These are phyloP conservation scores for Gephyroberyx darwinii DNA, from an alignment of 2,797 vertebrate species.

Conservation along the genomic window DNA sequence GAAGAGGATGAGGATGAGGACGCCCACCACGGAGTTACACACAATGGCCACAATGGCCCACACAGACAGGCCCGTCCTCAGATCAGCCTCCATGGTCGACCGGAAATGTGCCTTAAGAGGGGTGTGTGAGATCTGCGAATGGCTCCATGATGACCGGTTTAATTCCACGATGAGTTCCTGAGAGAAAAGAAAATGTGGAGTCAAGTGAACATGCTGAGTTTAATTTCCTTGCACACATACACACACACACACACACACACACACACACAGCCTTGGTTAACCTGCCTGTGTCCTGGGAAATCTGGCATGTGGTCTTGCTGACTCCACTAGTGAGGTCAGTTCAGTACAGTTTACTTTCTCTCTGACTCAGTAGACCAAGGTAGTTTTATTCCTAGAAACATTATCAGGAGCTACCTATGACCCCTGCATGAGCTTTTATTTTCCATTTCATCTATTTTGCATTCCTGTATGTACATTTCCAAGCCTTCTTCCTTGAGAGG, in stretches of 20 bases:
- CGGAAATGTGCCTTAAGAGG: slow-evolving; percentile 11
- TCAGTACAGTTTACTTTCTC: slow-evolving; percentile 60
- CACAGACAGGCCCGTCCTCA: slow-evolving; percentile 74
- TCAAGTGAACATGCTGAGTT: slow-evolving; percentile 9
- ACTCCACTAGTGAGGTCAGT: slow-evolving; percentile 42
- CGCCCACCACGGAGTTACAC: slow-evolving; percentile 80
- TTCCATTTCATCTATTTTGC: neutral
- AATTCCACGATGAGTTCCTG: slow-evolving; percentile 33
- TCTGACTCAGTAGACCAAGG: slow-evolving; percentile 40
- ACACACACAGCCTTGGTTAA: slow-evolving; percentile 32
- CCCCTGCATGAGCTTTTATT: slow-evolving; percentile 8
- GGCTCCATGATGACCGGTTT: neutral
- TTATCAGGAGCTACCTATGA: slow-evolving; percentile 34
- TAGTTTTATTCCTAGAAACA: slow-evolving; percentile 34
- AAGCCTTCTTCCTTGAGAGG: neutral
- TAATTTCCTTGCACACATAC: slow-evolving; percentile 2
- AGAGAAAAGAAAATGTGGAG: slow-evolving; percentile 36
- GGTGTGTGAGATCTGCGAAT: neutral
- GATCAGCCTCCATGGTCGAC: slow-evolving; percentile 75
- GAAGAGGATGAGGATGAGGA: slow-evolving; percentile 83
- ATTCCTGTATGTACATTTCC: neutral
- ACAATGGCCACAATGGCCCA: slow-evolving; percentile 81
- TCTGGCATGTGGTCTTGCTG: slow-evolving; percentile 40
- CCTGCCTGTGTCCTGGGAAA: slow-evolving; percentile 14
- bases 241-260: neutral